These are phyloP conservation scores for Acanthosoma haemorrhoidale DNA, from an alignment of 2,888 invertebrate species.

Conservation along the genomic window DNA sequence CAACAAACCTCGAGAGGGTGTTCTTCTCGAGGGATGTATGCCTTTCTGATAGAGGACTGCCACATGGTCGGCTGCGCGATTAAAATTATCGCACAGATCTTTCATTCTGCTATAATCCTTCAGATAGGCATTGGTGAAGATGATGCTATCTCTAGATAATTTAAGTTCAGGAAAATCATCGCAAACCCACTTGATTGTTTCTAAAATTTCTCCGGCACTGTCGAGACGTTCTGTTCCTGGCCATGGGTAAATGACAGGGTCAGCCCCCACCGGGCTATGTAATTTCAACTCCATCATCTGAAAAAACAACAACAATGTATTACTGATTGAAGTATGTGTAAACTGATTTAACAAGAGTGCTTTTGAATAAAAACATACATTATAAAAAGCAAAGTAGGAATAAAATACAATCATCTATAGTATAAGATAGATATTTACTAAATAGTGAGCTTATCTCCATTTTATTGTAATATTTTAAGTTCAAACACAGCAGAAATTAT, in stretches of 20 bases:
- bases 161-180: slow-evolving; percentile 92
- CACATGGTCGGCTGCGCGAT: slow-evolving; percentile 87
- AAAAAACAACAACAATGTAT: not conserved
- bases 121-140: slow-evolving; percentile 74
- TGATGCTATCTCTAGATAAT: slow-evolving; percentile 85
- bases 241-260: slow-evolving; percentile 27
- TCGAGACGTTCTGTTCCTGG: slow-evolving; percentile 24
- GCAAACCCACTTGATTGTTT: slow-evolving; percentile 75
- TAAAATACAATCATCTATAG: not conserved
- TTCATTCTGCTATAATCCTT: slow-evolving; percentile 83
- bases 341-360: not conserved
- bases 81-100: slow-evolving; percentile 85
- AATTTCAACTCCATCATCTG: slow-evolving; percentile 26
- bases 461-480: too few relatives aligned
- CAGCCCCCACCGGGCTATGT: slow-evolving; percentile 37
- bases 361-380: not conserved
- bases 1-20: slow-evolving; percentile 80
- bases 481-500: too few relatives aligned
- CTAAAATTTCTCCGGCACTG: slow-evolving; percentile 36
- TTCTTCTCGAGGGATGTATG: slow-evolving; percentile 51
- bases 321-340: not conserved
- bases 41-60: slow-evolving; percentile 90
- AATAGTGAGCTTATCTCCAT: too few relatives aligned
- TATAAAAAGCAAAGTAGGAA: too few relatives aligned
- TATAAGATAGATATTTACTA: not conserved